Base-by-base conservation (phyloP, 2,888 invertebrate genomes). In the Ormyrus pomaceus region DNA sequence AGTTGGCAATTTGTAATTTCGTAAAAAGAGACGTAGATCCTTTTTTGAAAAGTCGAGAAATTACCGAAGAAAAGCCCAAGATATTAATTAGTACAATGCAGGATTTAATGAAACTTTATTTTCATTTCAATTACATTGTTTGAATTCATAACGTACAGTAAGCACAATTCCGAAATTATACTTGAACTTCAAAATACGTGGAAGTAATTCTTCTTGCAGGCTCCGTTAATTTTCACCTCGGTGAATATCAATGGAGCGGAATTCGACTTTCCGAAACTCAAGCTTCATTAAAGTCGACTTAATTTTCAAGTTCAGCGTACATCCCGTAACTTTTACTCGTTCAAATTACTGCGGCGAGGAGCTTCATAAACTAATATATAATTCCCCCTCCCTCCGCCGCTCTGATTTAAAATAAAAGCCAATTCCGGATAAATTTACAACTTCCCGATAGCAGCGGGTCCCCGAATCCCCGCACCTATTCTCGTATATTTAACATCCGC, bases 271-370 rank as follows among this genome's bases (percentile, higher is more conserved):
- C 61, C 46, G 64, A 48, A 73, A 11, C 55, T 65, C 58, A 50
- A 58, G 65, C 46, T 71, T 58, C 65, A 70, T 56, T 58, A 48
- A 61, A 45, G 19, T 62, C 58, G 61, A 74, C 79, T 79, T 74
- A 64, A 79, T 74, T 74, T 70, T 77, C 69, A 73, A 64, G 76
- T 77, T 76, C 74, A 71, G 50, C 34, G 51, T 45, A 53, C 65
- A 61, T 50, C 61, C 19, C 59, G 71, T 45, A 73, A 46, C 55
- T 73, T 73, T 73, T 64, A 55, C 64, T 64, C 64, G 34, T 55
- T 62, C 45, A 62, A 55, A 64, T 46, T 13, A 71, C 61, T 61
- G 10, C 11, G 61, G 6, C 3, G 0, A 2, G 59, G 10, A 61
- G 61, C 46, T 61, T 10, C 8, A 6, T 55, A 45, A 64, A 73